Evolutionary conservation across 2,888 invertebrate genomes (phyloP), one percentile per base, ranked within the genome.

Genomic region (Caenorhabditis angaria): DNA sequence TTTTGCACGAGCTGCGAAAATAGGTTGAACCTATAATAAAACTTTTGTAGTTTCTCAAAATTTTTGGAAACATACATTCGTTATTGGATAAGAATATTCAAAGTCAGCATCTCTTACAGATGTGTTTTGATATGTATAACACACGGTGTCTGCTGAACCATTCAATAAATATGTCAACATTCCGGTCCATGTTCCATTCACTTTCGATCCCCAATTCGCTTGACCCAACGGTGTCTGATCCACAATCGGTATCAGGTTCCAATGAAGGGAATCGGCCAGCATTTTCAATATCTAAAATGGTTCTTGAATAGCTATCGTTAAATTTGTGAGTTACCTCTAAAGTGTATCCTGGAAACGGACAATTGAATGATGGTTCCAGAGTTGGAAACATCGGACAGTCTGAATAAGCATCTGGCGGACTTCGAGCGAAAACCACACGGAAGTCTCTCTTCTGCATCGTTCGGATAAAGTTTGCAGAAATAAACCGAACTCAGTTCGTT

Each of bases 321-420:
- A 32, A 32, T 12, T 32, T 32, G 5, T 32, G n/a, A n/a, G n/a
- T n/a, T 10, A 79, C 80, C 73, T 83, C 83, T 10, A 76, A 48
- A 18, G 71, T 70, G 76, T 79, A 83, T 61, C 83, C 83, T 20
- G 82, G 82, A 62, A 81, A 82, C 0, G 80, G 79, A 60, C 83
- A 83, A 28, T 76, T 65, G 27, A 79, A n/a, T 51, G 61, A 75
- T 12, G 81, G 80, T 32, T 47, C 62, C 0, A 78, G 66, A 35
- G 73, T 76, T 24, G 83, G 83, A 51, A 82, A 83, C 20, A 65
- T 61, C 4, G 63, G 67, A 47, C 83, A 83, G 35, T 76, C 76
- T 22, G 70, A 61, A 47, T 71, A 83, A 8, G 80, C 81, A 67
- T 83, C 83, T 5, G 83, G 83, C 0, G 82, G 82, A 68, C 82